These are phyloP conservation scores for Ochotona princeps DNA, from an alignment of 2,113 vertebrate genomes.

Conservation along the genomic window DNA sequence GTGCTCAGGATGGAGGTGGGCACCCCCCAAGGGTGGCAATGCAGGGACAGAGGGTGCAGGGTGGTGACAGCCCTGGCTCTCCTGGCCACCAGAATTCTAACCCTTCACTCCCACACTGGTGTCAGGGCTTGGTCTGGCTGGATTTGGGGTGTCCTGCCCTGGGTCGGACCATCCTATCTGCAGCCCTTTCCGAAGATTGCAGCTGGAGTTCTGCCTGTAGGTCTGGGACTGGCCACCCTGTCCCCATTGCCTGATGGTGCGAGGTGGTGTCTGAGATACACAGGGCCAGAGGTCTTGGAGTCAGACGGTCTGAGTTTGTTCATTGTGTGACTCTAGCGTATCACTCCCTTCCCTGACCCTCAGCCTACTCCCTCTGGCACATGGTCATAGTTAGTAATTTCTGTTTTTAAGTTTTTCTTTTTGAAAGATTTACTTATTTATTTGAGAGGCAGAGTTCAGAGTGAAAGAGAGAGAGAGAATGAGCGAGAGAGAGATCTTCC, in stretches of 20 bases:
- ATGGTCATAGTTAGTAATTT: not conserved
- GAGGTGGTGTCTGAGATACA: not conserved
- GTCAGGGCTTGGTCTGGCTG: not conserved
- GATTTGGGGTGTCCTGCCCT: not conserved
- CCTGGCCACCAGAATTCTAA: not conserved
- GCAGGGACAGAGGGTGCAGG: not conserved
- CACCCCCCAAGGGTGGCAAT: not conserved
- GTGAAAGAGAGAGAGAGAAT: no score
- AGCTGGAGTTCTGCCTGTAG: no score
- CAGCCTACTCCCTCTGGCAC: fast-evolving
- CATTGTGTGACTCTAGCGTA: not conserved
- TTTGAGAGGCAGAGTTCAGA: no score
- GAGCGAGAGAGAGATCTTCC: no score
- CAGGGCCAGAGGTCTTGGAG: not conserved
- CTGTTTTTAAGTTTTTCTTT: no score
- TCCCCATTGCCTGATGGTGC: not conserved
- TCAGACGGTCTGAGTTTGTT: not conserved
- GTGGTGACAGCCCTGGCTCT: not conserved
- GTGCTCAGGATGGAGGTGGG: not conserved
- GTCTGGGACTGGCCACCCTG: not conserved
- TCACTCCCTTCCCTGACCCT: not conserved
- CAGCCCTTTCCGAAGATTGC: not conserved
- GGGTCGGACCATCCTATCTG: not conserved
- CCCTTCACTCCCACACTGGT: not conserved
- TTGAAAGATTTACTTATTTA: no score